Evolutionary conservation across 1,140 invertebrate genomes (phyloP).

Genomic region (Helicoverpa zea): DNA sequence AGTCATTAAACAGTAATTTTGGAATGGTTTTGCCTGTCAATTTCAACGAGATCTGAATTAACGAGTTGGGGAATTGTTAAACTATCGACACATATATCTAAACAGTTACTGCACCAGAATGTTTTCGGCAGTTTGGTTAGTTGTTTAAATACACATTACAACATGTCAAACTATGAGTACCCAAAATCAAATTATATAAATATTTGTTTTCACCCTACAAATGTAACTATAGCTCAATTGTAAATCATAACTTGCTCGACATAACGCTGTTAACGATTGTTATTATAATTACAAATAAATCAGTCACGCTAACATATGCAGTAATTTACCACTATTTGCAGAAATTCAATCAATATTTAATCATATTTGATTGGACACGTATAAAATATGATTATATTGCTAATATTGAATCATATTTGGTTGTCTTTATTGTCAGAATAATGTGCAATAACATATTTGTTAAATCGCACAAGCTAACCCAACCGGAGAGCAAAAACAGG

Average conservation of each 20-base stretch:
- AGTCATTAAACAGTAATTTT: conserved; percentile 61
- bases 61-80: conserved; percentile 54
- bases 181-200: neutral
- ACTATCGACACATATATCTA: neutral
- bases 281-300: conserved; percentile 10
- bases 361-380: neutral
- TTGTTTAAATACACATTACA: neutral
- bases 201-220: neutral
- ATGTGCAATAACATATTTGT: conserved; percentile 14
- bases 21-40: conserved; percentile 60
- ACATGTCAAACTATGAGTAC: neutral
- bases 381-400: neutral
- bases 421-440: neutral
- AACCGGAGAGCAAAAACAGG: conserved; percentile 21
- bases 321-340: neutral
- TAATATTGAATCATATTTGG: neutral
- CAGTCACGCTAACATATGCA: neutral
- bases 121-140: neutral
- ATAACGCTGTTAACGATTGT: conserved; percentile 6
- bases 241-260: neutral
- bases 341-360: conserved; percentile 9
- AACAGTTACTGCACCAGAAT: neutral
- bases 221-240: conserved; percentile 5
- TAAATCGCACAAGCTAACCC: conserved; percentile 3
- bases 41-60: conserved; percentile 60